A percentile compares a stretch with the other conserved stretches of the same genome.
Conservation (phyloP, 2,888 invertebrate genomes). For the Thecophora atra region DNA sequence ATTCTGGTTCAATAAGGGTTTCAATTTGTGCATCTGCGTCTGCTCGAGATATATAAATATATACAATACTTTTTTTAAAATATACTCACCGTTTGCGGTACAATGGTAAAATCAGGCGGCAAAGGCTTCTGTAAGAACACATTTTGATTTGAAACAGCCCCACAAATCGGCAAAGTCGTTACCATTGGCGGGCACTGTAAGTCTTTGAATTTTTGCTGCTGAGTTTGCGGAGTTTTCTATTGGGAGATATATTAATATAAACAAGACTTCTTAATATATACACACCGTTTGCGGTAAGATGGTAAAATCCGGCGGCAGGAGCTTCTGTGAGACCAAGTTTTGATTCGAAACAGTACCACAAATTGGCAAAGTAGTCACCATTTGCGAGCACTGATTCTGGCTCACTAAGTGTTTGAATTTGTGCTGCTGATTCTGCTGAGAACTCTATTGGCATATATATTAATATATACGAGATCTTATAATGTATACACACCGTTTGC, state of each 20-base stretch:
- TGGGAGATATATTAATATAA: background rate
- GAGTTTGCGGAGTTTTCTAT: background rate
- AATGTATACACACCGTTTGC: conserved; percentile 2
- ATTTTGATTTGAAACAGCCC: no score
- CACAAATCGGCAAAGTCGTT: no score
- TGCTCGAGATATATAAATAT: no score
- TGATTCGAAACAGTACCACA: conserved; percentile 3
- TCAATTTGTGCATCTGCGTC: no score
- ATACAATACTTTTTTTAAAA: no score
- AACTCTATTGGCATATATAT: conserved; percentile 1
- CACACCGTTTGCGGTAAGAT: conserved; percentile 5
- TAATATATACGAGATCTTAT: background rate
- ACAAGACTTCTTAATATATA: background rate
- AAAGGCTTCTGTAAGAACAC: no score
- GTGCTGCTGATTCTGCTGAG: conserved; percentile 1
- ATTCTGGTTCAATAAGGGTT: conserved; percentile 25
- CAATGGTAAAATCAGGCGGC: no score
- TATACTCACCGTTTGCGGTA: no score
- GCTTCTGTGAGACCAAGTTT: no score
- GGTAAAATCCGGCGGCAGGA: conserved; percentile 7
- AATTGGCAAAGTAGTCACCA: conserved; percentile 14
- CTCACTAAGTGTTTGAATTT: conserved; percentile 21
- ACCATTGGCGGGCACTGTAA: no score
- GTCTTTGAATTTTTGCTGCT: conserved; percentile 27
- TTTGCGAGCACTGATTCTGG: conserved; percentile 27